A percentile compares a stretch with the other conserved stretches of the same genome.
Conservation (phyloP, 2,113 vertebrate genomes). For the Lampris incognitus region DNA sequence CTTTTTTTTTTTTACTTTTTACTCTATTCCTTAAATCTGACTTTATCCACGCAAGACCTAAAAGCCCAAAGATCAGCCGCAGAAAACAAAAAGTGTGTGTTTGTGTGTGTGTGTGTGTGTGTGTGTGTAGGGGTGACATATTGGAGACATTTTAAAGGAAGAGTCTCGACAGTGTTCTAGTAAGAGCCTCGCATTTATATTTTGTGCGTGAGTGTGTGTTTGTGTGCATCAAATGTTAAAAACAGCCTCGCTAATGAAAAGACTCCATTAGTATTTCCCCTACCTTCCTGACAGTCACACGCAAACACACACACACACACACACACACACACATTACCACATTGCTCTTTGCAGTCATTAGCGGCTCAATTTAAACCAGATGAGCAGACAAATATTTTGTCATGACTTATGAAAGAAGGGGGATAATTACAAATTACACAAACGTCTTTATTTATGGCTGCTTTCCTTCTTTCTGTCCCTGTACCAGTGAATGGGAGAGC, state of each 20-base stretch:
- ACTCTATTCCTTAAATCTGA: conserved; percentile 43
- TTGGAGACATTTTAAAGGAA: background rate
- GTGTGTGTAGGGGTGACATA: background rate
- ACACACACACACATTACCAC: conserved; percentile 11
- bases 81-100: too few species aligned
- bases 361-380: conserved; percentile 40
- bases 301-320: conserved; percentile 13
- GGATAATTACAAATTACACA: conserved; percentile 35
- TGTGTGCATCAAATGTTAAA: conserved; percentile 17
- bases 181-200: background rate
- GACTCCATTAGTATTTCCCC: conserved; percentile 10
- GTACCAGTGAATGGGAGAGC: conserved; percentile 30
- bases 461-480: conserved; percentile 17
- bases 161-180: background rate
- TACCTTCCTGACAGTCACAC: conserved; percentile 17
- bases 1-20: conserved; percentile 36
- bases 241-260: conserved; percentile 34
- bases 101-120: conserved; percentile 4
- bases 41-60: conserved; percentile 53
- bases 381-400: conserved; percentile 27
- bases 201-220: background rate
- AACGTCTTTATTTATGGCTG: conserved; percentile 32
- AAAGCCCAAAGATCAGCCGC: conserved; percentile 58
- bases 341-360: conserved; percentile 26
- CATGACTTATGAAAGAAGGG: conserved; percentile 19